Evolutionary conservation across 2,113 vertebrate species (phyloP).

Genomic region (Malurus alboscapulatus): DNA sequence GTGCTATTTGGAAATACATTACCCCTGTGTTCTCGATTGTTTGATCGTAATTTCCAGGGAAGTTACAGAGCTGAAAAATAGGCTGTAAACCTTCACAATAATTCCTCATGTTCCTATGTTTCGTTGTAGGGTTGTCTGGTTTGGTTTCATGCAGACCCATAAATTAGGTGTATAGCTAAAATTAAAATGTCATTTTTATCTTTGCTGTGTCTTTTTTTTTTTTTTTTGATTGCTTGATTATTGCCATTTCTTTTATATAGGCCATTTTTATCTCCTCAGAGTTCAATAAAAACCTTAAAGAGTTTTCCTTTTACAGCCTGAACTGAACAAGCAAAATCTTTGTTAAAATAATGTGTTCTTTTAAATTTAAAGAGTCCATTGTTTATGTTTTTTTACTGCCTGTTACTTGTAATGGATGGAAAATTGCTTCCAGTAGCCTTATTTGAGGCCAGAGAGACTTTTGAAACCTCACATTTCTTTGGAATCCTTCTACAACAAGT

Average conservation of each 20-base stretch:
- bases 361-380: constrained; percentile 7
- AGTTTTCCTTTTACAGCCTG: neutral
- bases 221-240: neutral
- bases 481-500: neutral
- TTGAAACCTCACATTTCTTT: neutral
- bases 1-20: neutral
- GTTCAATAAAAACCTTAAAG: neutral
- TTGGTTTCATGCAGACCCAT: neutral
- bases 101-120: neutral
- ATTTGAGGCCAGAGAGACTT: neutral
- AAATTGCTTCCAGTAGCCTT: constrained; percentile 15
- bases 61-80: neutral
- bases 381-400: neutral
- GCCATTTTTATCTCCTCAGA: neutral
- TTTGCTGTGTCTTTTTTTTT: neutral
- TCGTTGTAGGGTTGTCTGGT: neutral
- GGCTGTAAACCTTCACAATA: neutral
- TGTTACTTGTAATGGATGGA: neutral
- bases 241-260: neutral
- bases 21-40: neutral
- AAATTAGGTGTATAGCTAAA: neutral
- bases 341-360: constrained; percentile 29
- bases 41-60: neutral
- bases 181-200: neutral
- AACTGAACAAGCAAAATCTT: neutral